Percentiles rank a stretch among this genome's conserved stretches.
These are phyloP conservation scores for Calameuta idolon DNA, from an alignment of 2,888 invertebrate species.

Conservation along the genomic window DNA sequence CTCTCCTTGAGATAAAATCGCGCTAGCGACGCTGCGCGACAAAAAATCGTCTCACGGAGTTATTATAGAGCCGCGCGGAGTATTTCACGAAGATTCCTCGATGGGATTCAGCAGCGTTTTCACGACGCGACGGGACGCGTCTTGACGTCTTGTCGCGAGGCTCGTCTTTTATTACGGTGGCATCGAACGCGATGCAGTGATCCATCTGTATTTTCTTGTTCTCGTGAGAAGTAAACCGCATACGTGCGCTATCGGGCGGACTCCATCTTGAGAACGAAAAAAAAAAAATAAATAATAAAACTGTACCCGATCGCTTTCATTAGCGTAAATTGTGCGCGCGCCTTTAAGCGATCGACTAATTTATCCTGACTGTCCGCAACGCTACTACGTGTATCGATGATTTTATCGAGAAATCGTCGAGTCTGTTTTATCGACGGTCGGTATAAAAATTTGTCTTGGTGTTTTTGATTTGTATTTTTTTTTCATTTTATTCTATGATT, in stretches of 20 bases:
- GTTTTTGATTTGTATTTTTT: not conserved
- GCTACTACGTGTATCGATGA: not conserved
- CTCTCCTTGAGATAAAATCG: constrained; percentile 21
- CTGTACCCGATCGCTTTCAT: not conserved
- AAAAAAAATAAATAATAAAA: not conserved
- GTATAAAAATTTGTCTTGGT: not conserved
- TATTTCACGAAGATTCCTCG: not conserved
- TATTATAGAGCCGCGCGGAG: not conserved
- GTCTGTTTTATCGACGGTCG: not conserved
- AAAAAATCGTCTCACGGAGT: not conserved
- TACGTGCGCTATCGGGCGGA: not conserved
- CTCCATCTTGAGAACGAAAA: not conserved
- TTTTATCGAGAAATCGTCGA: not conserved
- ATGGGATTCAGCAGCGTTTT: not conserved
- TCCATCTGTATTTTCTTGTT: not conserved
- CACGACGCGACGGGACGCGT: not conserved
- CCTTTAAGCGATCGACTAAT: not conserved
- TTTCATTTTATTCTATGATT: not conserved
- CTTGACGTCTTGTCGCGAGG: not conserved
- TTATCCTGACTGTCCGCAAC: not conserved
- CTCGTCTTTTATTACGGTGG: not conserved
- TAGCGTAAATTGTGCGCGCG: not conserved
- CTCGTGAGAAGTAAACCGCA: not conserved
- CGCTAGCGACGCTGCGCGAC: constrained; percentile 10
- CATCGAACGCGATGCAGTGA: not conserved